Evolutionary conservation across 2,797 vertebrate genomes (phyloP).

Genomic region (Channallabes apus): DNA sequence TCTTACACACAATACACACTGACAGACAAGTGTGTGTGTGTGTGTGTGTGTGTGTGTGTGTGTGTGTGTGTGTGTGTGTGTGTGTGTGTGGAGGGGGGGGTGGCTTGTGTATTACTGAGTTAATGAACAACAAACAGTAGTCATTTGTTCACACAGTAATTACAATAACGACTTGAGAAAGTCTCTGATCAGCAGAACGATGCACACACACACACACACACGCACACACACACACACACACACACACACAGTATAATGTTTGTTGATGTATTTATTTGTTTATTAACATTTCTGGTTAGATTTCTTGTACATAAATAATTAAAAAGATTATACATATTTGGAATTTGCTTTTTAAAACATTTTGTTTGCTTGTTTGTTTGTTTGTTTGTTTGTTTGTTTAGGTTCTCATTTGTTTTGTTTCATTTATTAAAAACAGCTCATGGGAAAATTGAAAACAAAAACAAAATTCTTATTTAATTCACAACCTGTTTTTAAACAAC

Average conservation of each 20-base stretch:
- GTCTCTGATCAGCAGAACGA: slow-evolving; percentile 2
- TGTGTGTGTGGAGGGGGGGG: too few species aligned
- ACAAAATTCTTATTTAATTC: background rate
- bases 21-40: slow-evolving; percentile 38
- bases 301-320: too few species aligned
- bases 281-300: background rate
- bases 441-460: background rate
- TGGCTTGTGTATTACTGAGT: slow-evolving; percentile 60
- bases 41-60: background rate
- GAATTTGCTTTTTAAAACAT: background rate
- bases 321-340: too few species aligned
- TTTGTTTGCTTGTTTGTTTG: background rate
- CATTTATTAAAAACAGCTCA: background rate
- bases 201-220: slow-evolving; percentile 29
- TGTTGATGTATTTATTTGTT: background rate
- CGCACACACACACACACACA: slow-evolving; percentile 28
- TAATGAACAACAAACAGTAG: slow-evolving; percentile 72
- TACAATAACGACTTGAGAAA: slow-evolving; percentile 60
- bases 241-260: background rate
- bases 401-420: background rate
- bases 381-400: background rate
- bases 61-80: too few species aligned
- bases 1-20: slow-evolving; percentile 58
- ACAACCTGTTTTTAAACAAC: background rate
- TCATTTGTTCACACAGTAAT: slow-evolving; percentile 65